Evolutionary conservation across 2,113 vertebrate genomes (phyloP).

Genomic region (Jaculus jaculus): DNA sequence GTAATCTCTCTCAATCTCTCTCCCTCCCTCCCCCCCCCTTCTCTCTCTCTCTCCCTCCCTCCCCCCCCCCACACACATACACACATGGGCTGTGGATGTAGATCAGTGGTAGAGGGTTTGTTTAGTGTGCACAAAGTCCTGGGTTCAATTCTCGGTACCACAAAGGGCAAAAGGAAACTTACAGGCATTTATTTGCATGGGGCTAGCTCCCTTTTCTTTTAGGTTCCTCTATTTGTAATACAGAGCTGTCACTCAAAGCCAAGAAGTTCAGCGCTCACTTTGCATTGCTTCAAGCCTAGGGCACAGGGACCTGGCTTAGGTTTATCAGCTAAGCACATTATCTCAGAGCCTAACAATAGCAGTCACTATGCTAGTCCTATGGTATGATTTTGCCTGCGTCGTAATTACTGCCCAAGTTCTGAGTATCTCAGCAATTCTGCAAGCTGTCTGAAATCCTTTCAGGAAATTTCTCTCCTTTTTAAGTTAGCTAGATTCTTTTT

Average conservation of each 20-base stretch:
- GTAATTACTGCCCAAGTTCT: not conserved
- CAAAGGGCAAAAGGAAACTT: not conserved
- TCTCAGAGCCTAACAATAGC: not conserved
- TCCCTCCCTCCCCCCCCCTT: not conserved
- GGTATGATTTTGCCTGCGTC: not conserved
- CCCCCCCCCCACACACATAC: not conserved
- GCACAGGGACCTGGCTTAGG: not conserved
- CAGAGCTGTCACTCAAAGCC: not conserved
- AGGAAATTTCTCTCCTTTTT: conserved; percentile 10
- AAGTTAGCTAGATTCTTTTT: not conserved
- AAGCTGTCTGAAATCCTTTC: not conserved
- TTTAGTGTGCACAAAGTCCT: not conserved
- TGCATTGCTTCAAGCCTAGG: not conserved
- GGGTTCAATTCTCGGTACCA: not conserved
- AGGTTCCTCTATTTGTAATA: not conserved
- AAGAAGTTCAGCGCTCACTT: not conserved
- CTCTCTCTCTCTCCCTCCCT: not conserved
- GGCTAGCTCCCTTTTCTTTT: not conserved
- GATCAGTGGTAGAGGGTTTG: not conserved
- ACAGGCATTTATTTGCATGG: not conserved
- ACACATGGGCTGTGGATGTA: not conserved
- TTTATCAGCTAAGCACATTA: not conserved
- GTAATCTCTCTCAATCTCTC: not conserved
- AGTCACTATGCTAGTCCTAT: not conserved
- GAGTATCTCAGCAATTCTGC: not conserved